Percentiles rank a stretch among this genome's conserved stretches.
phyloP scores from a whole-genome alignment of 1,140 invertebrate species.

The Calosoma granatense region DNA sequence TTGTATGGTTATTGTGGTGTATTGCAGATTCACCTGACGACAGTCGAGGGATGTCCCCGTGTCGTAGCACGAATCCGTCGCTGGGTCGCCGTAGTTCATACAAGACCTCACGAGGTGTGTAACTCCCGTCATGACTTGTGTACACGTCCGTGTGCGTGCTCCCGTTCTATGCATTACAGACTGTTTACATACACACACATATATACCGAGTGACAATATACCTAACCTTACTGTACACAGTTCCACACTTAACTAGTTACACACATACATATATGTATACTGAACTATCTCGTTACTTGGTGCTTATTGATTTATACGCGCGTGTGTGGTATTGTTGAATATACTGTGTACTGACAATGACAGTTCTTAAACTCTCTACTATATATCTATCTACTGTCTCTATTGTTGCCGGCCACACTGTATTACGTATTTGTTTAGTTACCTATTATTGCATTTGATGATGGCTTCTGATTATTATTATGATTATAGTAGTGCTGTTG shows the following conservation, averaged over 20 bases:
- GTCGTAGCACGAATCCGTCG: slow-evolving; percentile 50
- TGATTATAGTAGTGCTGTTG: not conserved
- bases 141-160: not conserved
- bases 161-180: not conserved
- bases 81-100: slow-evolving; percentile 72
- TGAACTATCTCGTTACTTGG: no score
- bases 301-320: no score
- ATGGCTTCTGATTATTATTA: slow-evolving; percentile 3
- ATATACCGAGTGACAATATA: not conserved
- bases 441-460: slow-evolving; percentile 20
- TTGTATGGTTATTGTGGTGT: slow-evolving; percentile 25
- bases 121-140: not conserved
- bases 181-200: not conserved
- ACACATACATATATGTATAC: no score
- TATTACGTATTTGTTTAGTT: not conserved
- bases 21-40: slow-evolving; percentile 72
- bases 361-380: no score
- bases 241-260: no score
- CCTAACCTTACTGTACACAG: no score
- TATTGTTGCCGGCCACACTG: no score
- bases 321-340: no score
- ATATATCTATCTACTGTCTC: no score
- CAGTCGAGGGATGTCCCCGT: slow-evolving; percentile 60
- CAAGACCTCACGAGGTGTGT: slow-evolving; percentile 73
- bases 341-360: no score